These are phyloP conservation scores for Prunella strophiata DNA, from an alignment of 2,797 vertebrate genomes.

Conservation along the genomic window DNA sequence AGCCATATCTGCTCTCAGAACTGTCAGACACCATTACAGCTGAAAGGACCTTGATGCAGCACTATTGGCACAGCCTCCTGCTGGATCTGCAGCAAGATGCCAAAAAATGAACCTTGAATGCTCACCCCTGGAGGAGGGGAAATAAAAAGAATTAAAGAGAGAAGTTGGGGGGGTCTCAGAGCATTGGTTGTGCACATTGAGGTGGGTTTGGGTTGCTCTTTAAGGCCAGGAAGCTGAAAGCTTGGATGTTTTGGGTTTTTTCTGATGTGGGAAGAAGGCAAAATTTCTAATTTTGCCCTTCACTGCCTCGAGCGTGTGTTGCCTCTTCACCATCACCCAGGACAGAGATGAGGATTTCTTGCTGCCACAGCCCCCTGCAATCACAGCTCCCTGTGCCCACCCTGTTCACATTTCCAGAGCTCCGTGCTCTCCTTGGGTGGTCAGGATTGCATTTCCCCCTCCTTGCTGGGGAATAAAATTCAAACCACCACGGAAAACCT, in stretches of 20 bases:
- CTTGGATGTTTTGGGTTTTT: background rate
- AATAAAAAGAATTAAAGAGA: background rate
- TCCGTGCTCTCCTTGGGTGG: conserved; percentile 63
- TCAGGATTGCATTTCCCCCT: background rate
- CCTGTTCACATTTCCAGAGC: background rate
- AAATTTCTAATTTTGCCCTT: background rate
- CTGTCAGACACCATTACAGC: conserved; percentile 80
- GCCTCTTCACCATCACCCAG: background rate
- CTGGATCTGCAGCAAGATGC: conserved; percentile 54
- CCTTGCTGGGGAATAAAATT: background rate
- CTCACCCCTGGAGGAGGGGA: background rate
- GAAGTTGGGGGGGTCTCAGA: background rate
- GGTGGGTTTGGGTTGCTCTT: background rate
- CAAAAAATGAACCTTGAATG: conserved; percentile 13
- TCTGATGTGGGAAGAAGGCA: background rate
- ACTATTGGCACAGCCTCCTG: conserved; percentile 44
- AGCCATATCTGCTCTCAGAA: conserved; percentile 75
- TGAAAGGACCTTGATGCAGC: conserved; percentile 70
- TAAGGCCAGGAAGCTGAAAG: background rate
- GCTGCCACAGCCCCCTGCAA: background rate
- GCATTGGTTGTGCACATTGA: background rate
- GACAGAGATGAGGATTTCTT: background rate
- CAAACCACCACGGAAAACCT: conserved; percentile 46
- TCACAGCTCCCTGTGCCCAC: background rate
- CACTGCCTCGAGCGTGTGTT: background rate